Evolutionary conservation across 2,113 vertebrate species (phyloP).

Genomic region (Petromus typicus): DNA sequence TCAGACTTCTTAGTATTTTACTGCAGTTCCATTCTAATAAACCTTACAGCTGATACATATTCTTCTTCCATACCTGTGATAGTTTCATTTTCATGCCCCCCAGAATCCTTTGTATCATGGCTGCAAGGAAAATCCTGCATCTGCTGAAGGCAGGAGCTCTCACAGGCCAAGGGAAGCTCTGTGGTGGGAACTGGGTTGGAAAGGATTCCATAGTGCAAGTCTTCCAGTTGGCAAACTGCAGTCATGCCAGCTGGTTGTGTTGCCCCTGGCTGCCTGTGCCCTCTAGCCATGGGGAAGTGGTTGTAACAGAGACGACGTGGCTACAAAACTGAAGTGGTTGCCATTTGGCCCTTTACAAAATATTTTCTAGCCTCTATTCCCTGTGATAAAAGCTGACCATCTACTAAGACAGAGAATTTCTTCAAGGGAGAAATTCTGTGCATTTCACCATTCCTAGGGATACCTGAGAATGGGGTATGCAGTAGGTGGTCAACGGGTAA

Average conservation of each 20-base stretch:
- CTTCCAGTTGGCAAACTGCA: not conserved
- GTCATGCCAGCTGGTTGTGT: not conserved
- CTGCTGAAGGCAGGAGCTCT: not conserved
- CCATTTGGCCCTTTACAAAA: not conserved
- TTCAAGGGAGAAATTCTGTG: not conserved
- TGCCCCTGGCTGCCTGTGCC: not conserved
- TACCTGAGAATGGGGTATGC: not conserved
- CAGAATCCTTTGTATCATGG: not conserved
- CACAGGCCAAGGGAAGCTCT: not conserved
- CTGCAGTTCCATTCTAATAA: slow-evolving; percentile 2
- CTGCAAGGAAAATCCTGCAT: not conserved
- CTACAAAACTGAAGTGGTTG: not conserved
- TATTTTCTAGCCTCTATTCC: not conserved
- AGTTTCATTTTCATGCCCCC: not conserved
- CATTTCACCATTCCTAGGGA: slow-evolving; percentile 25
- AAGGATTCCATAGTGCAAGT: not conserved
- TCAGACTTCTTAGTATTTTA: not conserved
- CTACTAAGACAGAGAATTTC: not conserved
- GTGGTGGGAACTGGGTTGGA: not conserved
- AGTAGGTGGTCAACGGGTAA: not conserved
- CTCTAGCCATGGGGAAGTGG: too few relatives aligned
- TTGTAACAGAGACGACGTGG: not conserved
- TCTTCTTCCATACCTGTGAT: not conserved
- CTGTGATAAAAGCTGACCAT: not conserved
- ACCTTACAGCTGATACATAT: not conserved